These are phyloP conservation scores for Ectemnius lituratus DNA, from an alignment of 2,888 invertebrate genomes.

Conservation along the genomic window DNA sequence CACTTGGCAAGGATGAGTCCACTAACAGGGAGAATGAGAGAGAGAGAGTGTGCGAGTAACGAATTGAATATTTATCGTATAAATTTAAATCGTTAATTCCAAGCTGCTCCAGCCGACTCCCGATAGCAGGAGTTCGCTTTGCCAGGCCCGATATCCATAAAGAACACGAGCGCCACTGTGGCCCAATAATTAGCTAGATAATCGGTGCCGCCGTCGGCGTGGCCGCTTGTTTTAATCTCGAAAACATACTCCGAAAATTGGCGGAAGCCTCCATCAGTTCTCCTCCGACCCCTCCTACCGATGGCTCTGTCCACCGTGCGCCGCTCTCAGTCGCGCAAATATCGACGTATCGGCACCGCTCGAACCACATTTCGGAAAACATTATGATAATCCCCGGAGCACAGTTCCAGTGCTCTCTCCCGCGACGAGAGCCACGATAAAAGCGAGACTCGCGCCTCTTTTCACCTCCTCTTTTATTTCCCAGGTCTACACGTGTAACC, in stretches of 20 bases:
- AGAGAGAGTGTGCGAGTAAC: constrained; percentile 7
- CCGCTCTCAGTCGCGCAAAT: no score
- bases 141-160: constrained; percentile 27
- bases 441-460: not conserved
- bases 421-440: not conserved
- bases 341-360: not conserved
- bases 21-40: not conserved
- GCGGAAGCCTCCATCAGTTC: no score
- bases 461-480: constrained; percentile 1
- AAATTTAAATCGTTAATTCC: constrained; percentile 56
- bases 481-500: not conserved
- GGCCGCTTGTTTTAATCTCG: not conserved
- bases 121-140: no score
- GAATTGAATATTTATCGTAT: constrained; percentile 55
- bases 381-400: constrained; percentile 3
- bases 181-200: constrained; percentile 34
- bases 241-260: not conserved
- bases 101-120: constrained; percentile 3
- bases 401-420: not conserved
- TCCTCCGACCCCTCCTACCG: no score
- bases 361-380: constrained; percentile 5
- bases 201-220: not conserved
- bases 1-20: no score
- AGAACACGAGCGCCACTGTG: constrained; percentile 18
- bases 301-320: no score